Conservation (phyloP, 2,113 vertebrate species). For the Brachirus orientalis region DNA sequence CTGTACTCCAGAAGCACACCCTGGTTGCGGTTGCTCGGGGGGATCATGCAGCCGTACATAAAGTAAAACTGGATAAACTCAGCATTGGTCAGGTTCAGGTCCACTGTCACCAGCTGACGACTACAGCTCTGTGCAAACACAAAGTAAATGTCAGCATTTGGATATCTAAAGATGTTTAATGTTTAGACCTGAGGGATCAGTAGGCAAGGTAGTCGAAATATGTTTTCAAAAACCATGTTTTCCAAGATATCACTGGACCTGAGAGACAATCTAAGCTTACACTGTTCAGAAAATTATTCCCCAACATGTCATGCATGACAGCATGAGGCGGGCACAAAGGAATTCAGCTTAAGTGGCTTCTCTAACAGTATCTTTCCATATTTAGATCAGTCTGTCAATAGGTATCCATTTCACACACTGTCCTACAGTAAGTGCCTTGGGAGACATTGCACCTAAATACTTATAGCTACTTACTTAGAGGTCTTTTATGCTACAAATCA, state of each 20-base stretch:
- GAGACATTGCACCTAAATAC: conserved; percentile 15
- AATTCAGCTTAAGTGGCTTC: background rate
- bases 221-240: too few species aligned
- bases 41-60: conserved; percentile 97
- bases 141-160: too few species aligned
- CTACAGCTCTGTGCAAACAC: conserved; percentile 86
- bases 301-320: too few species aligned
- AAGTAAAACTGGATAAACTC: conserved; percentile 99
- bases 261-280: too few species aligned
- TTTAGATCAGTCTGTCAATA: conserved; percentile 14
- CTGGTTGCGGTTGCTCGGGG: conserved; percentile 94
- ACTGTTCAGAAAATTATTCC: too few species aligned
- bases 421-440: background rate
- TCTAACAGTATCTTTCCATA: background rate
- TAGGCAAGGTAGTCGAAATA: too few species aligned
- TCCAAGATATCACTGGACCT: too few species aligned
- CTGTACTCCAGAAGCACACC: conserved; percentile 97
- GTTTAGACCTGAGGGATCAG: background rate
- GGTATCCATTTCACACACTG: conserved; percentile 21
- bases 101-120: conserved; percentile 93
- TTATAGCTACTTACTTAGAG: conserved; percentile 22
- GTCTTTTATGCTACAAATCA: conserved; percentile 7
- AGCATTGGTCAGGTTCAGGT: conserved; percentile 94
- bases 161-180: background rate
- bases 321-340: too few species aligned